Evolutionary conservation across 1,140 invertebrate genomes (phyloP), one percentile per base, ranked within the genome.

Genomic region (Orchestia grillus): DNA sequence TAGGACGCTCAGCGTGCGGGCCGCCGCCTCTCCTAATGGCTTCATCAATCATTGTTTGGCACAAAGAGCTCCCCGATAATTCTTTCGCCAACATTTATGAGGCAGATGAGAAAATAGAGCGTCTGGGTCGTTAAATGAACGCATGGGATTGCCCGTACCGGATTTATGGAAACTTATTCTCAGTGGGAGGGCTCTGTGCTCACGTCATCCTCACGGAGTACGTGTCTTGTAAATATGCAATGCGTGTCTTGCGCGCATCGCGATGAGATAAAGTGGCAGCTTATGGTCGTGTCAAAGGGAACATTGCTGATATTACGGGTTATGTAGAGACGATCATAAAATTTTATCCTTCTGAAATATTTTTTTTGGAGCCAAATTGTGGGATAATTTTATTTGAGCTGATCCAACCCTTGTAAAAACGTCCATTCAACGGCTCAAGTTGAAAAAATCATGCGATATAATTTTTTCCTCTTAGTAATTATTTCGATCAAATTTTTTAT

Each of bases 91-190:
- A 77, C 62, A 77, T 77, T 77, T 77, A 77, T 77, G 62, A 77
- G 88, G 88, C 88, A 42, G 88, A 91, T 91, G 88, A 91, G 88
- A 91, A 42, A 91, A 91, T 91, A 19, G 88, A 91, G 41, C 88
- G 88, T 36, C 88, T n/a, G 88, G 44, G 88, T 28, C 88, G 88
- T 44, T 91, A 44, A 91, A 43, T 91, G 28, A 91, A 44, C 28
- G 88, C 88, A 44, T 77, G 62, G 62, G 62, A 77, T 36, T 77
- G 62, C 62, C 62, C 62, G 11, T 77, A 23, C 11, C 62, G 36
- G 62, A 77, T 77, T 77, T 77, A 77, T 77, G 62, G 28, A 77
- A 77, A 77, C 11, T 23, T 77, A 77, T 77, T 77, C 62, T 36
- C 28, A 3, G 62, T 77, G 28, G 15, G 62, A 36, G 28, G 62